Conservation (phyloP, 2,888 invertebrate species). For the Polyommatus icarus region DNA sequence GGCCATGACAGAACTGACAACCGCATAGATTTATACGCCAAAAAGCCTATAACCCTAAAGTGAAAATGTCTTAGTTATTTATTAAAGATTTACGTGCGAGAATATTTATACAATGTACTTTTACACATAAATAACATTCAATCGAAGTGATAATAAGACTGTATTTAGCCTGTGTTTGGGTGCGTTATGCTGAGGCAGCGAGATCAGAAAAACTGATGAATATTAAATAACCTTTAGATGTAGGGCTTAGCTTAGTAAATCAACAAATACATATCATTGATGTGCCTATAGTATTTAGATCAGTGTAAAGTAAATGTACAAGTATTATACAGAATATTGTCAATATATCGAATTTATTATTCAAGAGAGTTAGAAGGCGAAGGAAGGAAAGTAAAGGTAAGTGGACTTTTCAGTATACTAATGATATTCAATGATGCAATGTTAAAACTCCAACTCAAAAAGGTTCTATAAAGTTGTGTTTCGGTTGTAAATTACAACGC, state of each 20-base stretch:
- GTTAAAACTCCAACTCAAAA: neutral
- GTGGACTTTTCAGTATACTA: neutral
- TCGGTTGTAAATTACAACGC: neutral
- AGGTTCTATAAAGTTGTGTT: neutral
- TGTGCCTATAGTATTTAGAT: constrained; percentile 63
- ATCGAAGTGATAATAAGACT: neutral
- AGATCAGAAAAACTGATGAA: constrained; percentile 8
- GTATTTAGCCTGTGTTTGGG: constrained; percentile 10
- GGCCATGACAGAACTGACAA: constrained; percentile 62
- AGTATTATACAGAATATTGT: constrained; percentile 40
- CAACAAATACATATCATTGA: constrained; percentile 73
- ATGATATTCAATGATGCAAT: too few species aligned
- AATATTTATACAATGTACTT: constrained; percentile 26
- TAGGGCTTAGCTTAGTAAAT: constrained; percentile 53
- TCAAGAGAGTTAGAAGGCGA: neutral
- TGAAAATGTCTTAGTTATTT: constrained; percentile 42
- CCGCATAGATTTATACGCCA: constrained; percentile 42
- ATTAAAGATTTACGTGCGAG: constrained; percentile 11
- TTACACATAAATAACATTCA: constrained; percentile 12
- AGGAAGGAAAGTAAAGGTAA: neutral
- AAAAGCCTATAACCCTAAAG: constrained; percentile 38
- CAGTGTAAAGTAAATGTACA: constrained; percentile 19
- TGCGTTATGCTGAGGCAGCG: neutral
- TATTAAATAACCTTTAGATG: constrained; percentile 36
- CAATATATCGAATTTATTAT: constrained; percentile 28